Evolutionary conservation across 2,797 vertebrate species (phyloP).

Genomic region (Epinephelus coioides): DNA sequence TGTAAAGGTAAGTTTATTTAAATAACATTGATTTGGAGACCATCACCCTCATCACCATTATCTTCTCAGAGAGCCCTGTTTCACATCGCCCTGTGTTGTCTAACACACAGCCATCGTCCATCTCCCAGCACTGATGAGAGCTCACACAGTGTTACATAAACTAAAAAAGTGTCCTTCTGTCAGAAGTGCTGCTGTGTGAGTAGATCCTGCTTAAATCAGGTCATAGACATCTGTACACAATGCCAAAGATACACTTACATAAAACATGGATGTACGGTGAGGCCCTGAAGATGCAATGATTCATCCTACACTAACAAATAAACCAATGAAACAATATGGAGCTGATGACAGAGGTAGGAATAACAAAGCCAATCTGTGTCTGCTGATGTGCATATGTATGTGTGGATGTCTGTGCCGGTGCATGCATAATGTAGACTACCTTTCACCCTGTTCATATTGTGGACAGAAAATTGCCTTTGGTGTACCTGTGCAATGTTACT

Average conservation of each 20-base stretch:
- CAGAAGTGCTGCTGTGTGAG: neutral
- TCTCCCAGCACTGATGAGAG: neutral
- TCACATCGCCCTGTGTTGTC: too few relatives aligned
- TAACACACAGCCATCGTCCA: neutral
- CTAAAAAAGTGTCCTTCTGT: neutral
- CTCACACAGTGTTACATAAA: neutral
- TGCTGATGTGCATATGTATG: neutral
- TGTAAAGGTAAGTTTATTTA: neutral
- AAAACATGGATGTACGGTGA: neutral
- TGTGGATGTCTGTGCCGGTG: neutral
- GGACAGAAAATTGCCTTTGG: slow-evolving; percentile 16
- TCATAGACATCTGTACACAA: neutral
- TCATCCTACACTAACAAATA: neutral
- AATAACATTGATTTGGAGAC: neutral
- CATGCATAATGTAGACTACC: slow-evolving; percentile 8
- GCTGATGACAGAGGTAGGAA: neutral
- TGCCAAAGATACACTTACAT: neutral
- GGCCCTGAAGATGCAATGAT: neutral
- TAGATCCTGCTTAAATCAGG: neutral
- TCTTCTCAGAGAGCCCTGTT: too few relatives aligned
- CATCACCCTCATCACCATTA: neutral
- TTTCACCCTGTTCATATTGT: slow-evolving; percentile 1
- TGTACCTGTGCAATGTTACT: slow-evolving; percentile 40
- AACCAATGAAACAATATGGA: neutral
- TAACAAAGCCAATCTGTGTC: neutral